These are phyloP conservation scores for Lemur catta DNA, from an alignment of 2,797 vertebrate genomes.

Conservation along the genomic window DNA sequence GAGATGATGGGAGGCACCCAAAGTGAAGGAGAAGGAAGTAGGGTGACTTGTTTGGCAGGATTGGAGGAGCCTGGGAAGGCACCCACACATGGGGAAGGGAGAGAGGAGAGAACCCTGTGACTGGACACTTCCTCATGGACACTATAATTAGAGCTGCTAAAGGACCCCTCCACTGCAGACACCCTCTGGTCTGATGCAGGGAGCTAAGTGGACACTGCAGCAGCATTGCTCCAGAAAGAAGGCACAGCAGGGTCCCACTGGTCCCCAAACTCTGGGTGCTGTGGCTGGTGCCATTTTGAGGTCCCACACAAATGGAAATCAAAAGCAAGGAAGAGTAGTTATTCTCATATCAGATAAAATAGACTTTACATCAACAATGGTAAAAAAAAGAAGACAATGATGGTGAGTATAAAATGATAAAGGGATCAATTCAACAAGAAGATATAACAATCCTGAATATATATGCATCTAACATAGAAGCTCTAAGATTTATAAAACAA, in stretches of 20 bases:
- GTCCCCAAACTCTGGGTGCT: neutral
- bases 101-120: neutral
- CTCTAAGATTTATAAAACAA: too few relatives aligned
- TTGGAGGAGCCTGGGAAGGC: neutral
- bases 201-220: neutral
- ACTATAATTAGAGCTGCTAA: neutral
- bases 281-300: too few relatives aligned
- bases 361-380: neutral
- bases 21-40: neutral
- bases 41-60: neutral
- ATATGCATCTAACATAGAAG: too few relatives aligned
- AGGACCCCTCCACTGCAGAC: neutral
- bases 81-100: neutral
- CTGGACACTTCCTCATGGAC: neutral
- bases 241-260: neutral
- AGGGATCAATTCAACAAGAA: too few relatives aligned
- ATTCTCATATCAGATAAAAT: neutral
- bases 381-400: neutral
- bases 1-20: neutral
- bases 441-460: too few relatives aligned
- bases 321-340: neutral
- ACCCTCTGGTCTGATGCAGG: neutral
- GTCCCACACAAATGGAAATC: neutral
- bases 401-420: too few relatives aligned
- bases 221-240: neutral